Percentiles rank a stretch among this genome's conserved stretches.
Conservation (phyloP, 2,113 vertebrate species). For the Platanista minor region DNA sequence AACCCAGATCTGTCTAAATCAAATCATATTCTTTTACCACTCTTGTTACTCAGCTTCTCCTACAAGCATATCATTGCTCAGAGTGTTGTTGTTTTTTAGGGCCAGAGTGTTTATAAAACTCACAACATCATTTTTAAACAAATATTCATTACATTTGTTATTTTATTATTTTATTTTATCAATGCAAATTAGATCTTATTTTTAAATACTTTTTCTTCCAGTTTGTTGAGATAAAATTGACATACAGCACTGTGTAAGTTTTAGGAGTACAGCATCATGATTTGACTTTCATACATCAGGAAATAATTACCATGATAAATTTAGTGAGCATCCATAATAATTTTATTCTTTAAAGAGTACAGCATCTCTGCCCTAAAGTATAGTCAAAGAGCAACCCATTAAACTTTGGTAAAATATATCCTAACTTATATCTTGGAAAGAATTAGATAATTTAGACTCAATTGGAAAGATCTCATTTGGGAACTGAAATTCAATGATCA, state of each 20-base stretch:
- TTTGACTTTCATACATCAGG: background rate
- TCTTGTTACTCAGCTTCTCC: background rate
- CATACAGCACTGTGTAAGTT: background rate
- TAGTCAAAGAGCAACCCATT: background rate
- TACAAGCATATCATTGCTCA: background rate
- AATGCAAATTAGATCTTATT: background rate
- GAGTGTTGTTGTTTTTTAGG: conserved; percentile 28
- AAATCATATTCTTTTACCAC: background rate
- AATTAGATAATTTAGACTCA: background rate
- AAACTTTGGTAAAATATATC: background rate
- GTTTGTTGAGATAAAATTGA: background rate
- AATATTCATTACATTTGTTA: background rate
- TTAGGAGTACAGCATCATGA: background rate
- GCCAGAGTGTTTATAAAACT: conserved; percentile 22
- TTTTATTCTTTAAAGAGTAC: background rate
- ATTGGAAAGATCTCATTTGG: background rate
- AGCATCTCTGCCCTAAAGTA: background rate
- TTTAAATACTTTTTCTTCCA: background rate
- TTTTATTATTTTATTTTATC: background rate
- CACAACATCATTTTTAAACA: conserved; percentile 42
- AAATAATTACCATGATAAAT: background rate
- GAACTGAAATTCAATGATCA: background rate
- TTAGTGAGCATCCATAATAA: background rate
- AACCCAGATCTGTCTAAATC: background rate
- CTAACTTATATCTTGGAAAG: background rate